These are phyloP conservation scores for Verasper variegatus DNA, from an alignment of 2,113 vertebrate genomes.

Conservation along the genomic window DNA sequence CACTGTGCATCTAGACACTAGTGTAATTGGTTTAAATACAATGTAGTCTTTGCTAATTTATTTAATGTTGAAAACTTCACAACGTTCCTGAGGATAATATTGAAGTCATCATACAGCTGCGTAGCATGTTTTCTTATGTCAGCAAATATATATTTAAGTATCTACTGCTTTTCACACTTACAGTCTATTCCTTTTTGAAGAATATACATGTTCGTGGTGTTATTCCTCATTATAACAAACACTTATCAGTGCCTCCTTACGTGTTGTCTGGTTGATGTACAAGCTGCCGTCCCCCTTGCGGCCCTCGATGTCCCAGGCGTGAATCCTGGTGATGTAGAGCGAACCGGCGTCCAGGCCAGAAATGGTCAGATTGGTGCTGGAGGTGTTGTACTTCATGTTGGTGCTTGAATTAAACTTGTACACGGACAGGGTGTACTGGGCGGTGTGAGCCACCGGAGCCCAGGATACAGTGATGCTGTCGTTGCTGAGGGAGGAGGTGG, in stretches of 20 bases:
- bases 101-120: too few species aligned
- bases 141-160: too few species aligned
- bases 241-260: slow-evolving; percentile 78
- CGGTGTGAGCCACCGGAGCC: slow-evolving; percentile 80
- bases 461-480: slow-evolving; percentile 86
- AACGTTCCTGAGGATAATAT: too few species aligned
- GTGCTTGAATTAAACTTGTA: slow-evolving; percentile 79
- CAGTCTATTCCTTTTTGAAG: too few species aligned
- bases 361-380: slow-evolving; percentile 79
- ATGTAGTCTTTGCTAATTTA: too few species aligned
- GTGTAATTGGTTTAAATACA: too few species aligned
- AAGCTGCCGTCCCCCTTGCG: slow-evolving; percentile 84
- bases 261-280: slow-evolving; percentile 88
- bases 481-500: slow-evolving; percentile 81
- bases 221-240: too few species aligned
- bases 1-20: too few species aligned
- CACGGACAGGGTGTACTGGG: slow-evolving; percentile 84
- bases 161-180: too few species aligned
- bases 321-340: slow-evolving; percentile 84
- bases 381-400: slow-evolving; percentile 83
- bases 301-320: slow-evolving; percentile 86
- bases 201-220: too few species aligned
- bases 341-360: slow-evolving; percentile 84
- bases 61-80: too few species aligned
- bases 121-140: too few species aligned